A percentile compares a stretch with the other conserved stretches of the same genome.
phyloP scores from a whole-genome alignment of 2,888 invertebrate species.

The Reticulitermes lucifugus region DNA sequence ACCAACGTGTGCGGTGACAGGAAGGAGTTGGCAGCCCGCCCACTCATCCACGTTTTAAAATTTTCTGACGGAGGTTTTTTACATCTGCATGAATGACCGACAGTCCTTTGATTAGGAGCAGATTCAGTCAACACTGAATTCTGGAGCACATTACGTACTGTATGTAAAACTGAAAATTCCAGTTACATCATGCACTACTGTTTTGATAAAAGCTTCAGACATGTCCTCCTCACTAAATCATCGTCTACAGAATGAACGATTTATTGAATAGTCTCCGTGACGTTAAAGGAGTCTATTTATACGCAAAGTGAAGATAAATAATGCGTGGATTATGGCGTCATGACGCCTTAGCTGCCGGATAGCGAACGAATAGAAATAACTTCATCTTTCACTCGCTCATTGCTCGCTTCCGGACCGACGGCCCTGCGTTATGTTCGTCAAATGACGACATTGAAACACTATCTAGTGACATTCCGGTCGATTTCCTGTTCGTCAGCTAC shows the following conservation, averaged over 20 bases:
- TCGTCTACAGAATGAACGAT: not conserved
- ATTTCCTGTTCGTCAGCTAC: conserved; percentile 1
- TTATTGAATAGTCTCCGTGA: not conserved
- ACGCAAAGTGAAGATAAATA: conserved; percentile 19
- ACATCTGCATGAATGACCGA: not conserved
- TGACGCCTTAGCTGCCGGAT: conserved; percentile 17
- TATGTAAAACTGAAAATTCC: not conserved
- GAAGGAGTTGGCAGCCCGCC: not conserved
- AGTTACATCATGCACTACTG: not conserved
- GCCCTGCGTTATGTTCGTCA: conserved; percentile 1
- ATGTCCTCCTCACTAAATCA: not conserved
- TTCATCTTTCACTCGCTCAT: conserved; percentile 1
- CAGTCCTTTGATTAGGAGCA: not conserved
- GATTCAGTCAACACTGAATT: not conserved
- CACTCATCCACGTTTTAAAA: not conserved
- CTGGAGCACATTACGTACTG: not conserved
- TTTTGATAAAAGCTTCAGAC: not conserved
- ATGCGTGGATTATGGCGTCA: not conserved
- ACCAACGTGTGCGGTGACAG: not conserved
- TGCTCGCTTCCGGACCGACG: conserved; percentile 2
- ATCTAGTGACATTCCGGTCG: not conserved
- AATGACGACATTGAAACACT: conserved; percentile 10
- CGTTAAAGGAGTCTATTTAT: conserved; percentile 15
- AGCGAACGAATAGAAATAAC: conserved; percentile 32
- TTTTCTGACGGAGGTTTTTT: not conserved